Base-by-base conservation (phyloP, 1,140 invertebrate species). In the Drosophila kikkawai region DNA sequence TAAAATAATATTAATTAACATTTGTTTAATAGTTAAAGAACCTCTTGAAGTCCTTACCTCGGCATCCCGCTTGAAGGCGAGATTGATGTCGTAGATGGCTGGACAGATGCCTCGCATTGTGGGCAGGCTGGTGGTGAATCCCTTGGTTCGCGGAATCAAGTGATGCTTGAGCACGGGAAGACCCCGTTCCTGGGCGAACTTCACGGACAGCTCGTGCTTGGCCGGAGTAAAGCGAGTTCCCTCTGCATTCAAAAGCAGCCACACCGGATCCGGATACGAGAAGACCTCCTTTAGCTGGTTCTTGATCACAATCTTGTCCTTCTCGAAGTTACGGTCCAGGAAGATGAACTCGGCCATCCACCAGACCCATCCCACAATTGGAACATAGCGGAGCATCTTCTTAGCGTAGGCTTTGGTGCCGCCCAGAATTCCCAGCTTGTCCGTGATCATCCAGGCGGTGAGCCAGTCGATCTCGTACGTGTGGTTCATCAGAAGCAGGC, bases 381-480 rank as follows among this genome's bases (percentile, higher is more conserved):
- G 98, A 60, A 99, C 94, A 87, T 97, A 98, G 79, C 96, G 95
- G 73, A 99, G 96, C 6, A 96, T 96, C 92, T 98, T 97, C 94
- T 99, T 99, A 6, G 97, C 97, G 94, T 97, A 98, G 3, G 98
- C 97, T 95, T 99, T 99, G 71, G 97, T 97, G 93, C 97, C 97
- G 51, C 97, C 97, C 80, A 98, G 93, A 60, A 97, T 94, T 80
- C 93, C 86, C 76, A 96, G 93, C 75, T 96, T 95, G 76, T 98
- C 97, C 83, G 95, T 96, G 63, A 97, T 94, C 76, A 98, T 95
- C 97, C 97, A 98, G 32, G 96, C 97, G 83, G 96, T 95, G 0
- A 98, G 93, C 97, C 98, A 99, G 93, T 99, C 98, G 50, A 98
- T 96, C 94, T 99, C 98, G 93, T 98, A 99, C 34, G 95, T 96